Evolutionary conservation across 2,797 vertebrate species (phyloP), one percentile per base, ranked within the genome.

Genomic region (Sebastes wilsoni): DNA sequence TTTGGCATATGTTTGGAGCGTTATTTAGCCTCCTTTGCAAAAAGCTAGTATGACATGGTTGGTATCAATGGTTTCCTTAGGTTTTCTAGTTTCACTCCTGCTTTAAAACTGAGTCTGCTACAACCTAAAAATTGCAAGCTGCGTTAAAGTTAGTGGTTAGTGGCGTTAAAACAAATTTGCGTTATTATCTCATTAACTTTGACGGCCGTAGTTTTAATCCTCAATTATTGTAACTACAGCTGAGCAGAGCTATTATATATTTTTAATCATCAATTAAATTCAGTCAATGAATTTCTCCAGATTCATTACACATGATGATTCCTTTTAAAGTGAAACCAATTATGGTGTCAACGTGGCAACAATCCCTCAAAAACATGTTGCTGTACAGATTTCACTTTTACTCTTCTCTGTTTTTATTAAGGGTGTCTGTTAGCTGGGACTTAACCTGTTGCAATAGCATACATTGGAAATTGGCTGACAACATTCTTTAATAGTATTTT

Each of bases 11-110:
- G 16, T 18, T 46, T 46, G 42, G 42, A 46, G 42, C 7, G 3
- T 46, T 46, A 46, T 42, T 42, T 16, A 42, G 3, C 38, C 38
- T 42, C 38, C 38, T 42, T 42, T 16, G 6, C 13, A 16, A 42
- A 0, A 42, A 16, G 14, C 38, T 42, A 16, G 38, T 42, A 42
- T 42, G 2, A 42, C 38, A 42, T 42, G 38, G 1, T 7, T 42
- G 38, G 14, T 42, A 42, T 42, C 14, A 42, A 42, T 42, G 38
- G 38, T 0, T 42, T 46, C 42, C 16, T 46, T 46, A 46, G 16
- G 42, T 8, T 46, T 18, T 18, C 0, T 46, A 46, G 16, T 16
- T 18, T 46, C 16, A 46, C 42, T 46, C 42, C 0, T 0, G 42
- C 42, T 46, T 46, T 46, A 46, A 46, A 46, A 18, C 42, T 46